Base-by-base conservation (phyloP, 2,888 invertebrate species). In the Metallyticus violacea region DNA sequence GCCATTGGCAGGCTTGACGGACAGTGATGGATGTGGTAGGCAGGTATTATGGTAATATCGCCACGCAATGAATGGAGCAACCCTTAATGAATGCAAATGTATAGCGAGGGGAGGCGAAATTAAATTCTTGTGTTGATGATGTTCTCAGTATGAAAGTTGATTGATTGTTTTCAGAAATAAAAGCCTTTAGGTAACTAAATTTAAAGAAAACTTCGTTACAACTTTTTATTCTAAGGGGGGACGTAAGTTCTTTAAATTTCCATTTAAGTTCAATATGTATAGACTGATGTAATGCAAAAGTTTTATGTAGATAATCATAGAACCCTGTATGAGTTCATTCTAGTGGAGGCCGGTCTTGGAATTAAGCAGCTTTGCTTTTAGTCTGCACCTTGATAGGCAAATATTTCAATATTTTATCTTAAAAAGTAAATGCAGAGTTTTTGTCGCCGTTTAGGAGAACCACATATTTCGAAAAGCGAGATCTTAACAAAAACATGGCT, bases 31-130 rank as follows among this genome's bases (percentile, higher is more conserved):
- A 83, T 83, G 83, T 28, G 83, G 15, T 22, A 80, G 79, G 22
- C 79, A 83, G 83, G 83, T 83, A 83, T 77, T 83, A 83, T 77
- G 83, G 83, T 77, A 83, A 82, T 82, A 82, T 22, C 26, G 1
- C 26, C 77, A 27, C 27, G 26, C 76, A 26, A 76, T 82, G 82
- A 76, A 82, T 26, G 26, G 40, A 79, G 28, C 26, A 28, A 27
- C 22, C 26, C 79, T 26, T 62, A 62, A 62, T 62, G 40, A 62
- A 62, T 62, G 40, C 40, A 62, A 62, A 62, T 62, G 40, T 15
- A 6, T 62, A 62, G 40, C 40, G 22, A 62, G 40, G 40, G 40
- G 7, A 62, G 40, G 40, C 40, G 22, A 62, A 62, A 62, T 62
- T 62, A 62, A 62, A 62, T 62, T 62, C 40, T 62, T 62, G 40